phyloP scores from a whole-genome alignment of 2,888 invertebrate genomes.

The Lasioglossum oenotherae region DNA sequence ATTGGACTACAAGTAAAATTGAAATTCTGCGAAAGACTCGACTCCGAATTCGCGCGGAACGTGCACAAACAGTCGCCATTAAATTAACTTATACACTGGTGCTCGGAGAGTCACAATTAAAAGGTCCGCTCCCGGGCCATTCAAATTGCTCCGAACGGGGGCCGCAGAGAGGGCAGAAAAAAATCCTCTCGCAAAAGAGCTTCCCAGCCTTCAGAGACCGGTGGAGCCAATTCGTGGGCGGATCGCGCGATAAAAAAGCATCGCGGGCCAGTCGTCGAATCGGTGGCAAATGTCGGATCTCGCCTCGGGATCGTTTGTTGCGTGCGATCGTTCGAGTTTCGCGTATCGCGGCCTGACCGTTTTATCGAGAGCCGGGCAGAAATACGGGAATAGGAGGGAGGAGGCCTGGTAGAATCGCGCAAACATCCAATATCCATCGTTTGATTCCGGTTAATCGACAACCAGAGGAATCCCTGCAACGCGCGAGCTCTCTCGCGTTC shows the following conservation, averaged over 20 bases:
- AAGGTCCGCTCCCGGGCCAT: background rate
- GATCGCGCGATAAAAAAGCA: background rate
- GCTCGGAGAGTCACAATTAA: background rate
- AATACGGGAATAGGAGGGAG: background rate
- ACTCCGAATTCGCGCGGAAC: background rate
- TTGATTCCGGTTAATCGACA: conserved; percentile 27
- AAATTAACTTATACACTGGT: background rate
- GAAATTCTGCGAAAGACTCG: background rate
- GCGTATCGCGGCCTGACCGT: background rate
- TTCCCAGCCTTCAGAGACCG: background rate
- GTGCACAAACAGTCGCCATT: background rate
- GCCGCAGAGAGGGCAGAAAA: background rate
- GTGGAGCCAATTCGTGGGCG: background rate
- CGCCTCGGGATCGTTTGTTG: background rate
- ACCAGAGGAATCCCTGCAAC: background rate
- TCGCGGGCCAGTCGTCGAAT: background rate
- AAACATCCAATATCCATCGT: conserved; percentile 28
- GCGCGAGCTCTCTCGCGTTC: background rate
- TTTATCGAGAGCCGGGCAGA: conserved; percentile 5
- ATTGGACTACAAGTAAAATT: background rate
- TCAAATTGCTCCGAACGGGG: background rate
- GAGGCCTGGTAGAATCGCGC: background rate
- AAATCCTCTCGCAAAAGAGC: background rate
- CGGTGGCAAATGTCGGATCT: background rate
- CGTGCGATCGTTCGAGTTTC: background rate